Conservation (phyloP, 2,113 vertebrate species). For the Galeopterus variegatus region DNA sequence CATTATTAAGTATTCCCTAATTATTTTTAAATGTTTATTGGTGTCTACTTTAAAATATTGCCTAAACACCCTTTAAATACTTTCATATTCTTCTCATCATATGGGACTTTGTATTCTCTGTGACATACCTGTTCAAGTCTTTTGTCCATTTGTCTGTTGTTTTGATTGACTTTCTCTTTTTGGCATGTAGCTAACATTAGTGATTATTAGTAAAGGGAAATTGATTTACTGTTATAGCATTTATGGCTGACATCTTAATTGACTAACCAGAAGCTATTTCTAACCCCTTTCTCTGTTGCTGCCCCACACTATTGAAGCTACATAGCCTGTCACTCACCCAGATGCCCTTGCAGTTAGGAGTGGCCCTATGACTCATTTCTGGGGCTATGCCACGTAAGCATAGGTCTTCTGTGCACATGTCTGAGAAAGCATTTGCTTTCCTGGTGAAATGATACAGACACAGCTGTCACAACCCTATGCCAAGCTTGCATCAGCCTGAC, state of each 20-base stretch:
- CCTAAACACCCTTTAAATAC: too few relatives aligned
- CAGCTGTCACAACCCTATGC: neutral
- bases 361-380: neutral
- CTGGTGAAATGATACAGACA: neutral
- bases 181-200: neutral
- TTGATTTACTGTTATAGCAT: neutral
- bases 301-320: neutral
- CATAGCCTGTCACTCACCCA: neutral
- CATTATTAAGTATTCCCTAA: neutral
- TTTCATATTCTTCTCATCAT: too few relatives aligned
- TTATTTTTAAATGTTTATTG: neutral
- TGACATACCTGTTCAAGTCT: neutral
- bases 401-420: neutral
- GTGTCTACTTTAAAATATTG: too few relatives aligned
- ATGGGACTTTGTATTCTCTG: neutral
- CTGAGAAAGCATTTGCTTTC: neutral
- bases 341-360: neutral
- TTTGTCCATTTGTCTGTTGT: neutral
- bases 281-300: neutral
- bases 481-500: neutral
- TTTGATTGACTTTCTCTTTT: neutral
- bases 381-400: neutral
- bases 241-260: neutral
- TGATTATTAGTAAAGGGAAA: neutral
- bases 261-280: neutral